phyloP scores from a whole-genome alignment of 2,888 invertebrate species.

The Lacanobia oleracea region DNA sequence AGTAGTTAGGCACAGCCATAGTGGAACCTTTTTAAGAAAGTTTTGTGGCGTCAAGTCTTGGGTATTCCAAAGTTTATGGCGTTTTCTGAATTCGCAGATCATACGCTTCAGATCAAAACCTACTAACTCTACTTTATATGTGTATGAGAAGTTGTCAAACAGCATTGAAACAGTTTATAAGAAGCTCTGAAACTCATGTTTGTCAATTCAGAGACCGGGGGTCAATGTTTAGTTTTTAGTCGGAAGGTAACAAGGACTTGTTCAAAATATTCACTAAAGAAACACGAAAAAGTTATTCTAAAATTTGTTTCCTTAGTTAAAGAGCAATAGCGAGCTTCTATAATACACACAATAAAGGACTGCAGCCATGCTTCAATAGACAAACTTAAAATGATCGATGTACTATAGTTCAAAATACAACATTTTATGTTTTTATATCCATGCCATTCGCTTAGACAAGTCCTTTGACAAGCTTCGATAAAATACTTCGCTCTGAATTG shows the following conservation, averaged over 20 bases:
- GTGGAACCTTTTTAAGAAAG: too few species aligned
- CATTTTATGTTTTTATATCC: conserved; percentile 8
- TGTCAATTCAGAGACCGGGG: not conserved
- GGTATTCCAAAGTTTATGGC: too few species aligned
- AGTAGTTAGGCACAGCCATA: too few species aligned
- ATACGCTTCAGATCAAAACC: too few species aligned
- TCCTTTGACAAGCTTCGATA: conserved; percentile 28
- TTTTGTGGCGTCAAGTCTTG: too few species aligned
- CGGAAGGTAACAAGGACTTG: not conserved
- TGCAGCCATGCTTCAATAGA: too few species aligned
- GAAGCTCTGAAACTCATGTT: not conserved
- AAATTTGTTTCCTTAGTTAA: too few species aligned
- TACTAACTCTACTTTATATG: not conserved
- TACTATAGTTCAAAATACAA: conserved; percentile 3
- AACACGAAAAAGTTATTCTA: not conserved
- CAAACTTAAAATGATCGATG: conserved; percentile 13
- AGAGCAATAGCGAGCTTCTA: not conserved
- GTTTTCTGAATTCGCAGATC: too few species aligned
- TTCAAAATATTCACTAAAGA: not conserved
- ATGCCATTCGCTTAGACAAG: conserved; percentile 18
- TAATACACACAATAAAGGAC: not conserved
- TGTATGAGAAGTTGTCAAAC: not conserved
- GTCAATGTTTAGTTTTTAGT: not conserved
- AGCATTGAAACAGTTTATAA: not conserved
- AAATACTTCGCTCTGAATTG: conserved; percentile 28